A percentile compares a stretch with the other conserved stretches of the same genome.
Evolutionary conservation across 2,113 vertebrate species (phyloP).

Genomic region (Sander lucioperca): DNA sequence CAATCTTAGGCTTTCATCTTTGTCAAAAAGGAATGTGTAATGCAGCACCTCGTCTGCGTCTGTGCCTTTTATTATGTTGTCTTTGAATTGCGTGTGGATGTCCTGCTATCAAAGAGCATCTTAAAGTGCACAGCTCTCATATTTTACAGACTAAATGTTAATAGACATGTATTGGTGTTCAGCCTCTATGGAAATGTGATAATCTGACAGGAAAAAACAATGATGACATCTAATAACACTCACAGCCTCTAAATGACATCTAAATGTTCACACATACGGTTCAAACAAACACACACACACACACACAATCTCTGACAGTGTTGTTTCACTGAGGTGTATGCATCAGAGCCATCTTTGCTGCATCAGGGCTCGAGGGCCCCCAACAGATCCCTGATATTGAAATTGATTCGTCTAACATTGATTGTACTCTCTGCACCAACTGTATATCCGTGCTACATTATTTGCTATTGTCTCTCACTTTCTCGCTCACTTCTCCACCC

Average conservation of each 20-base stretch:
- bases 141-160: too few relatives aligned
- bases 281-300: slow-evolving; percentile 20
- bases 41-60: too few relatives aligned
- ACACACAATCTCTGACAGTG: not conserved
- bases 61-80: too few relatives aligned
- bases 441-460: slow-evolving; percentile 41
- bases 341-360: slow-evolving; percentile 39
- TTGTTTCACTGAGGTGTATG: slow-evolving; percentile 11
- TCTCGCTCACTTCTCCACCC: slow-evolving; percentile 5
- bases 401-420: slow-evolving; percentile 76
- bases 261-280: slow-evolving; percentile 40
- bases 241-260: slow-evolving; percentile 35
- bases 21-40: too few relatives aligned
- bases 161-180: too few relatives aligned
- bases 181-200: slow-evolving; percentile 14
- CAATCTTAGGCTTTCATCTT: too few relatives aligned
- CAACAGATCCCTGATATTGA: slow-evolving; percentile 66
- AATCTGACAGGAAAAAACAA: slow-evolving; percentile 18
- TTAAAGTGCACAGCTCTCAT: too few relatives aligned
- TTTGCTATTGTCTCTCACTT: slow-evolving; percentile 45
- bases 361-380: slow-evolving; percentile 18
- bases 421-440: slow-evolving; percentile 55
- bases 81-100: too few relatives aligned
- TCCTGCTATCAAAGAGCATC: too few relatives aligned
- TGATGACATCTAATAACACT: slow-evolving; percentile 7